These are phyloP conservation scores for Rhamnusium bicolor DNA, from an alignment of 2,888 invertebrate genomes.

Conservation along the genomic window DNA sequence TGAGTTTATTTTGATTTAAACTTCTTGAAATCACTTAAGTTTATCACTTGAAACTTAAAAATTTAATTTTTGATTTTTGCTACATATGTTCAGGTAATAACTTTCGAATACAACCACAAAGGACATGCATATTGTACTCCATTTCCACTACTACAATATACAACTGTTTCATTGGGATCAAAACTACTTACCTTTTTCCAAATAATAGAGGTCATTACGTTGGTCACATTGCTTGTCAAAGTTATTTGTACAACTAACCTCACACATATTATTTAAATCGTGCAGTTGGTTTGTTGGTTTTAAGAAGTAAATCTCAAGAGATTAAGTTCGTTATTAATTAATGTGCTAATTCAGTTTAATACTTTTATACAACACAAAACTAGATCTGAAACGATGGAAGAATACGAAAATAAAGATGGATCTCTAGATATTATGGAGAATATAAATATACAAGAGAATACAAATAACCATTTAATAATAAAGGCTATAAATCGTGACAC, in stretches of 20 bases:
- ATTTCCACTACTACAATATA: slow-evolving; percentile 37
- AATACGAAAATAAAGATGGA: not conserved
- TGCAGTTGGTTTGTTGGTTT: no score
- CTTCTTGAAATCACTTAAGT: slow-evolving; percentile 40
- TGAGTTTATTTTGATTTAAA: slow-evolving; percentile 45
- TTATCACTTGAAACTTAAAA: slow-evolving; percentile 41
- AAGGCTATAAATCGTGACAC: slow-evolving; percentile 80
- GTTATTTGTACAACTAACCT: not conserved
- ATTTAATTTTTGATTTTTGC: slow-evolving; percentile 30
- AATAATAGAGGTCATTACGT: not conserved
- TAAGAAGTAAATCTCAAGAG: no score
- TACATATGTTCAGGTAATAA: slow-evolving; percentile 42
- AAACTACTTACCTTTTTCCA: slow-evolving; percentile 13
- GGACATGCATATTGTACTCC: slow-evolving; percentile 48
- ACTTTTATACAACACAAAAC: no score
- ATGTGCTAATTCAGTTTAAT: no score
- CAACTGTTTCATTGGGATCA: slow-evolving; percentile 4
- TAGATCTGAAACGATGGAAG: not conserved
- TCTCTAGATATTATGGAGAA: no score
- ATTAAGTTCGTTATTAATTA: no score
- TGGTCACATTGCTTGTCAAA: not conserved
- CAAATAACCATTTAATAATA: slow-evolving; percentile 60
- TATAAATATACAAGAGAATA: not conserved
- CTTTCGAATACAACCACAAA: slow-evolving; percentile 44
- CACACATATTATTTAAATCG: not conserved